phyloP scores from a whole-genome alignment of 2,888 invertebrate species.

The Operophtera brumata region DNA sequence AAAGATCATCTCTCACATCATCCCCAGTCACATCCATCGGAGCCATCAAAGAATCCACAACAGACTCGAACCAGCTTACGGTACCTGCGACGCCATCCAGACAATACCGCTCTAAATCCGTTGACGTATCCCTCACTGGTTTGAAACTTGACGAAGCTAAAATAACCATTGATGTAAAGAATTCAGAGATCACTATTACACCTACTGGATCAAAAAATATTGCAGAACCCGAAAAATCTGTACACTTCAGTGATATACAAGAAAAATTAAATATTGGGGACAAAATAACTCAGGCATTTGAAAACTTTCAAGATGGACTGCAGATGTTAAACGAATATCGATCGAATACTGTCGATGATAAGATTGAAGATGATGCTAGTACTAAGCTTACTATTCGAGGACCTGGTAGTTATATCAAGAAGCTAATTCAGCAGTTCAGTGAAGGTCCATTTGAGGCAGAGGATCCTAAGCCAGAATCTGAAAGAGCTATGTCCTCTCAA shows the following conservation, averaged over 20 bases:
- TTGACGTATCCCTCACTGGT: constrained; percentile 73
- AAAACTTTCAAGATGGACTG: constrained; percentile 67
- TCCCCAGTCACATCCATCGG: constrained; percentile 65
- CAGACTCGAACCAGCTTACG: constrained; percentile 62
- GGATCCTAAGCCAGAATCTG: constrained; percentile 64
- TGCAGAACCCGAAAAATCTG: constrained; percentile 36
- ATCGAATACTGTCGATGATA: constrained; percentile 44
- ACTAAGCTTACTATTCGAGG: constrained; percentile 68
- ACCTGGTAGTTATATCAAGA: constrained; percentile 74
- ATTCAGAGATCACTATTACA: constrained; percentile 70
- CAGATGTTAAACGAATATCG: constrained; percentile 57
- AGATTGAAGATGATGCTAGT: constrained; percentile 43
- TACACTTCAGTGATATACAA: constrained; percentile 55
- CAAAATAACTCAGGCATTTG: constrained; percentile 60
- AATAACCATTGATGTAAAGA: constrained; percentile 67
- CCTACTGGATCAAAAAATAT: constrained; percentile 62
- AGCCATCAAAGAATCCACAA: constrained; percentile 55
- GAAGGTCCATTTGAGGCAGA: constrained; percentile 70
- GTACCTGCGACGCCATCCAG: constrained; percentile 63
- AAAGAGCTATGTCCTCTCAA: constrained; percentile 54
- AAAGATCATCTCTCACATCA: constrained; percentile 64
- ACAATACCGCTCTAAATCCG: constrained; percentile 79
- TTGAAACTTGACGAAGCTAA: constrained; percentile 64
- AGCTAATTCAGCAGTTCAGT: constrained; percentile 75
- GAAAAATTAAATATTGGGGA: constrained; percentile 65